phyloP scores from a whole-genome alignment of 2,113 vertebrate species.

The Percina caprodes region DNA sequence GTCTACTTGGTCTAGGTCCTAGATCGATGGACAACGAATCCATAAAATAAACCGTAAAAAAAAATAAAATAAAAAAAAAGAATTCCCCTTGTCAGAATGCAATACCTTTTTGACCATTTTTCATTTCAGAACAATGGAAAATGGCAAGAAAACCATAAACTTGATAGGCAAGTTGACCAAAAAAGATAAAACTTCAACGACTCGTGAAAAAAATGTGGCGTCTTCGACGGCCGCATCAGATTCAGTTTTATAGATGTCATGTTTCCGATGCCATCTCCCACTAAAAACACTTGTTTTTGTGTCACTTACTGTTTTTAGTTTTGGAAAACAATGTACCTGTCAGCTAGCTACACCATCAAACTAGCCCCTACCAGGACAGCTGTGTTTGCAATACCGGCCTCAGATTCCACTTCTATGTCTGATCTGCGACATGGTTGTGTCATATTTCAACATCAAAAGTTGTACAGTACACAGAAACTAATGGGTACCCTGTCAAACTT shows the following conservation, averaged over 20 bases:
- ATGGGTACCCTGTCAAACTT: slow-evolving; percentile 36
- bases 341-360: slow-evolving; percentile 12
- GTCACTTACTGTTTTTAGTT: slow-evolving; percentile 37
- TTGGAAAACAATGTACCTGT: slow-evolving; percentile 58
- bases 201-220: slow-evolving; percentile 37
- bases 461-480: slow-evolving; percentile 24
- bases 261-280: slow-evolving; percentile 53
- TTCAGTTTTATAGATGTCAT: slow-evolving; percentile 61
- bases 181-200: slow-evolving; percentile 68
- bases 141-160: slow-evolving; percentile 69
- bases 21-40: slow-evolving; percentile 67
- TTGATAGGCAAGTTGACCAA: slow-evolving; percentile 81
- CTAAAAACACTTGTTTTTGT: slow-evolving; percentile 28
- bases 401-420: slow-evolving; percentile 29
- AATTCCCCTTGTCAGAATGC: slow-evolving; percentile 76
- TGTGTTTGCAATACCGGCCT: slow-evolving; percentile 42
- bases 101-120: slow-evolving; percentile 80
- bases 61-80: slow-evolving; percentile 36
- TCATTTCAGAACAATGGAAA: slow-evolving; percentile 76
- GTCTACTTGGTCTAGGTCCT: slow-evolving; percentile 73
- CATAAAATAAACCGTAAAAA: slow-evolving; percentile 6
- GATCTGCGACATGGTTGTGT: slow-evolving; percentile 10
- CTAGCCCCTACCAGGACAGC: slow-evolving; percentile 39
- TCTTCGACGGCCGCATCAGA: slow-evolving; percentile 44
- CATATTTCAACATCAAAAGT: slow-evolving; percentile 32